Percentiles rank a stretch among this genome's conserved stretches.
Evolutionary conservation across 2,888 invertebrate genomes (phyloP).

Genomic region (Meiosimyza platycephala): DNA sequence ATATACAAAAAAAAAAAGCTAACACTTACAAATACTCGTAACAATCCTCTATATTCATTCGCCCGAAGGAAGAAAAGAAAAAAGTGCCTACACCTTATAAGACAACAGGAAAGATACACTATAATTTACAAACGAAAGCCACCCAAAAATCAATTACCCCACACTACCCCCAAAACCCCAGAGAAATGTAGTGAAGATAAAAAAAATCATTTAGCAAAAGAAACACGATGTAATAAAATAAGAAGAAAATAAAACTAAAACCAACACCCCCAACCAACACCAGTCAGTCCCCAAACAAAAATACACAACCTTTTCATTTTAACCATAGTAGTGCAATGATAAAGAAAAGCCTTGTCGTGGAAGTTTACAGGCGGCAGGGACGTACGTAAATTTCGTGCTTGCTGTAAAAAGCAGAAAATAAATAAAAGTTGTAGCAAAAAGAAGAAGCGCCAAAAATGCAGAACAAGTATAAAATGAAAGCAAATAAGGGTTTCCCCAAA

Average conservation of each 20-base stretch:
- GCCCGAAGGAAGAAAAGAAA: neutral
- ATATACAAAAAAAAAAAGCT: neutral
- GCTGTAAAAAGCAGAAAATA: neutral
- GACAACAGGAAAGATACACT: neutral
- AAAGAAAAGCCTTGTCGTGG: too few relatives aligned
- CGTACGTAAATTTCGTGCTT: neutral
- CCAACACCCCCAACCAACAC: too few relatives aligned
- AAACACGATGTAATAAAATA: slow-evolving; percentile 25
- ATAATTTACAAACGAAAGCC: neutral
- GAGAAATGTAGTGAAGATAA: slow-evolving; percentile 1
- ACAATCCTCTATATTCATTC: too few relatives aligned
- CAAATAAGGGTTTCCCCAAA: slow-evolving; percentile 58
- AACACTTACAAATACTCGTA: neutral
- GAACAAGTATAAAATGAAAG: slow-evolving; percentile 34
- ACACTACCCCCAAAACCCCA: neutral
- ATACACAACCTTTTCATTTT: too few relatives aligned
- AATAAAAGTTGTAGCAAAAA: slow-evolving; percentile 43
- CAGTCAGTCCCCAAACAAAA: too few relatives aligned
- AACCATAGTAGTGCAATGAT: too few relatives aligned
- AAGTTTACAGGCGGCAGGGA: too few relatives aligned
- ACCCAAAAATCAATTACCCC: neutral
- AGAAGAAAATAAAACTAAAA: neutral
- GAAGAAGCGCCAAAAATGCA: slow-evolving; percentile 45
- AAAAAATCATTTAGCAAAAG: slow-evolving; percentile 8
- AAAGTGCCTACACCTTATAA: neutral